These are phyloP conservation scores for Nemapogon koenigi DNA, from an alignment of 2,888 invertebrate species.

Conservation along the genomic window DNA sequence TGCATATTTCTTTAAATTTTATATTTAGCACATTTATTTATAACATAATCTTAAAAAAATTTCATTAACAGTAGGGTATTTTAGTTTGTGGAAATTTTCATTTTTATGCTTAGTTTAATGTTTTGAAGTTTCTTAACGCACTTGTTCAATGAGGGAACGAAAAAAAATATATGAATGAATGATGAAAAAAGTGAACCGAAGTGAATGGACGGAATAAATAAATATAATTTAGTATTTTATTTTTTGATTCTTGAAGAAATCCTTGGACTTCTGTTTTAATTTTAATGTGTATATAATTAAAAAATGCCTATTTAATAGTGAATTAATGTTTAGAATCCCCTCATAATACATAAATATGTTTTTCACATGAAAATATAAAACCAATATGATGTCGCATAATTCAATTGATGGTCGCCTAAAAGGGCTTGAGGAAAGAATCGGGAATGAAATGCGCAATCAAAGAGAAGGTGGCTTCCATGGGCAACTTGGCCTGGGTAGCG, in stretches of 20 bases:
- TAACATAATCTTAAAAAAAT: too few species aligned
- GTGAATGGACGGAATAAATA: conserved; percentile 4
- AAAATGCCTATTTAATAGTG: conserved; percentile 18
- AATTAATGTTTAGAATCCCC: too few species aligned
- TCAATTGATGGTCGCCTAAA: conserved; percentile 81
- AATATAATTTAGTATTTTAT: too few species aligned
- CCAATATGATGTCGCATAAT: conserved; percentile 71
- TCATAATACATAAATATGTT: conserved; percentile 41
- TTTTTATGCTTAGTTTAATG: too few species aligned
- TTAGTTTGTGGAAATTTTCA: too few species aligned
- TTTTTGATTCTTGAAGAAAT: conserved; percentile 28
- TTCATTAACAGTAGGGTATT: too few species aligned
- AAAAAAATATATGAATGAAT: neutral
- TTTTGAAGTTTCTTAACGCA: neutral
- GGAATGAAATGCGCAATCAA: conserved; percentile 67
- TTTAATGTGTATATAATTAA: conserved; percentile 33
- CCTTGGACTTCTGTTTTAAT: conserved; percentile 40
- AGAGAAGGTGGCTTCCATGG: conserved; percentile 68
- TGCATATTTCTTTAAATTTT: too few species aligned
- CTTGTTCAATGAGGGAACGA: neutral
- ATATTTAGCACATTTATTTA: too few species aligned
- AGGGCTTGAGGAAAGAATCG: conserved; percentile 81
- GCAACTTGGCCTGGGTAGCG: conserved; percentile 53
- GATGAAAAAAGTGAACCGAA: conserved; percentile 1
- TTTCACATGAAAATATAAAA: conserved; percentile 26